Evolutionary conservation across 2,888 invertebrate genomes (phyloP), one percentile per base, ranked within the genome.

Genomic region (Lycia hirtaria): DNA sequence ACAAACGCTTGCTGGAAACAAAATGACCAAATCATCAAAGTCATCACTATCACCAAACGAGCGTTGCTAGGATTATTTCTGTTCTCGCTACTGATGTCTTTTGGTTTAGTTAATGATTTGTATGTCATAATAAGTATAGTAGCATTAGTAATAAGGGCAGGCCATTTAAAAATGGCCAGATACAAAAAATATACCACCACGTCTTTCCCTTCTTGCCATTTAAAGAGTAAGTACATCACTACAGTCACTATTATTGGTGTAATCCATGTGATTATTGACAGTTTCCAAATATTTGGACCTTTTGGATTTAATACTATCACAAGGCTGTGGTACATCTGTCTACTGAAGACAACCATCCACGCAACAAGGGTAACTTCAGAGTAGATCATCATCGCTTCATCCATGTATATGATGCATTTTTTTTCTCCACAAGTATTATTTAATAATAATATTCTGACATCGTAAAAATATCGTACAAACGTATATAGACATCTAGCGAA

Each of bases 291-390:
- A 7, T 66, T 74, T 2, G 56, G 55, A 1, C 67, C 65, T 1
- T 73, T 61, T 0, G 67, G 64, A 45, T 66, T 68, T 44, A 88
- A 84, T 12, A 90, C 81, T 67, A 78, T 85, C 6, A 87, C 90
- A 41, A 90, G 73, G 56, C 75, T 78, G 1, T 78, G 69, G 49
- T 88, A 83, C 79, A 91, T 88, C 19, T 85, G 81, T 35, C 78
- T 82, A 28, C 76, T 90, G 45, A 88, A 91, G 2, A 85, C 64
- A 45, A 80, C 85, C 88, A 88, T 91, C 90, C 91, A 91, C 1
- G 67, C 61, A 0, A 88, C 75, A 1, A 89, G 70, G 0, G 71
- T 71, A 40, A 81, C 68, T 62, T 91, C 91, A 0, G 87, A 78
- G 59, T 85, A 88, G 0, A 79, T 64, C 49, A 82, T 65, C 0